Evolutionary conservation across 1,140 invertebrate species (phyloP).

Genomic region (Halyomorpha halys): DNA sequence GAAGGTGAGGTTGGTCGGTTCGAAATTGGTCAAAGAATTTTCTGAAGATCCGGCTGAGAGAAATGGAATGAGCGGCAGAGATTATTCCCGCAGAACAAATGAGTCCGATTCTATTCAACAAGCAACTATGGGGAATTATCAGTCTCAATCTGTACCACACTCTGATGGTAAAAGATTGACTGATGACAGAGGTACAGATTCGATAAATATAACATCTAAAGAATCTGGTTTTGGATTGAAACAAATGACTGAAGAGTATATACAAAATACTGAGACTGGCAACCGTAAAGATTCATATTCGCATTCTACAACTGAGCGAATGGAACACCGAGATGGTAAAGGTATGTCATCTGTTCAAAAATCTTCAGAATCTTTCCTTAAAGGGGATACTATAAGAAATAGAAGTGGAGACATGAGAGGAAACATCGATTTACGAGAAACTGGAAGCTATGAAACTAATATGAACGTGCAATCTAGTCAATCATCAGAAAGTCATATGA

Average conservation of each 20-base stretch:
- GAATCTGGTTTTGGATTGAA: background rate
- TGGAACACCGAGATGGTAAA: background rate
- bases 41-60: background rate
- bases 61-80: background rate
- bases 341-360: too few species aligned
- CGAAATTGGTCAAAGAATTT: conserved; percentile 13
- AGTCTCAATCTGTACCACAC: background rate
- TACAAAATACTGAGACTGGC: background rate
- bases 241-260: background rate
- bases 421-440: too few species aligned
- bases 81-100: background rate
- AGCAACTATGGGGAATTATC: background rate
- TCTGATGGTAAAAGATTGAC: background rate
- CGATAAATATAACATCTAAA: background rate
- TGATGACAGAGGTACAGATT: background rate
- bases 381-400: too few species aligned
- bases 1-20: conserved; percentile 11
- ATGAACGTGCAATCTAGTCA: too few species aligned
- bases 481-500: too few species aligned
- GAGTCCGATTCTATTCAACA: background rate
- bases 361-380: too few species aligned
- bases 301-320: background rate
- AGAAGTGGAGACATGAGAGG: too few species aligned
- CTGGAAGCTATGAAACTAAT: too few species aligned
- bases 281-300: background rate